These are phyloP conservation scores for Fundulus diaphanus DNA, from an alignment of 2,797 vertebrate species.

Conservation along the genomic window DNA sequence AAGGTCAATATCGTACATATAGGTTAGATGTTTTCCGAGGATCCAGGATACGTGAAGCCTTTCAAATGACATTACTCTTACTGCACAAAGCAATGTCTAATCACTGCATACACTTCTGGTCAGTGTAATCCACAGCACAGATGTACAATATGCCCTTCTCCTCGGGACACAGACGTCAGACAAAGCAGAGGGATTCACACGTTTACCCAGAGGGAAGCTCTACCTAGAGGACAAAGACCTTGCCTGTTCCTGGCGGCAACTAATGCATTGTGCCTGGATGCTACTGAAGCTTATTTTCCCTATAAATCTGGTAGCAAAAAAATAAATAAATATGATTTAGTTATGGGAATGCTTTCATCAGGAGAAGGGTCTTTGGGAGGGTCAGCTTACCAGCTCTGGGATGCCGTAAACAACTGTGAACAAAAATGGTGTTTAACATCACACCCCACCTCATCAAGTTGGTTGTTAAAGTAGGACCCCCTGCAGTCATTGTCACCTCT, in stretches of 20 bases:
- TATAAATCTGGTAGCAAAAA: constrained; percentile 2
- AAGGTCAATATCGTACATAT: neutral
- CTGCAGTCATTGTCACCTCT: neutral
- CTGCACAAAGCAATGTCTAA: neutral
- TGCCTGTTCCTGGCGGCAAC: constrained; percentile 37
- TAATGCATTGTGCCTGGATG: constrained; percentile 13
- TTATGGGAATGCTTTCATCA: neutral
- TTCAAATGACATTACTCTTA: neutral
- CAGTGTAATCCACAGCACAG: constrained; percentile 35
- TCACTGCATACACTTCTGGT: constrained; percentile 9
- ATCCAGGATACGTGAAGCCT: neutral
- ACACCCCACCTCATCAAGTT: no score
- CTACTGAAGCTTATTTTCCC: constrained; percentile 15
- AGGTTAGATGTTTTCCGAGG: no score
- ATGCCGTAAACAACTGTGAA: neutral
- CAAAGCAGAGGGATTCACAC: constrained; percentile 28
- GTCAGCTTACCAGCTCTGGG: neutral
- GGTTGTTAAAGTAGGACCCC: neutral
- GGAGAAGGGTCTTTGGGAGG: neutral
- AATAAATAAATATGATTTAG: neutral
- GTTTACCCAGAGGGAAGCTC: constrained; percentile 36
- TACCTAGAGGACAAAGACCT: constrained; percentile 64
- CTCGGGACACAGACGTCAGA: constrained; percentile 45
- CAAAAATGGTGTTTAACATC: neutral
- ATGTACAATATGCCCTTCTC: constrained; percentile 20